These are phyloP conservation scores for Ochropleura plecta DNA, from an alignment of 2,888 invertebrate genomes.

Conservation along the genomic window DNA sequence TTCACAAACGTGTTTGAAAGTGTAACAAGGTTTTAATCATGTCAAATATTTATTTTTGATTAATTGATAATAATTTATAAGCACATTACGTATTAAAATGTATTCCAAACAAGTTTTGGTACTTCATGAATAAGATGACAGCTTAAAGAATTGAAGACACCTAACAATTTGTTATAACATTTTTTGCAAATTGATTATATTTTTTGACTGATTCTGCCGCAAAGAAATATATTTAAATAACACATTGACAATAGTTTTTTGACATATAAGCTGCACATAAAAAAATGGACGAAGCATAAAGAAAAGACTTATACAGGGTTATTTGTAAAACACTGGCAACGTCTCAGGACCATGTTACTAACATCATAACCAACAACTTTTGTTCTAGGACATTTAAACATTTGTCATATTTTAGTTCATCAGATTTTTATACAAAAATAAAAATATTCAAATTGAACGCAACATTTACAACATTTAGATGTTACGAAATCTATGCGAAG, in stretches of 20 bases:
- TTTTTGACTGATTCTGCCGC: background rate
- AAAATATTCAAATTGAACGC: no score
- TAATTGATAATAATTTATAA: slow-evolving; percentile 16
- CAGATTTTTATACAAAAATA: no score
- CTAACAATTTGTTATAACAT: background rate
- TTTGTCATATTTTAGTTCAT: no score
- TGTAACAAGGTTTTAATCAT: slow-evolving; percentile 25
- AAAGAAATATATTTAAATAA: background rate
- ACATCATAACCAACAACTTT: no score
- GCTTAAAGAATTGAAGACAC: background rate
- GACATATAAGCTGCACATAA: no score
- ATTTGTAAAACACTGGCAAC: no score
- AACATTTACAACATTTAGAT: no score
- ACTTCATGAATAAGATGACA: background rate
- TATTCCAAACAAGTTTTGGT: background rate
- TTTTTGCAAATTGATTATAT: background rate
- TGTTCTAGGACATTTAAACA: no score
- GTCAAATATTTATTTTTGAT: slow-evolving; percentile 6
- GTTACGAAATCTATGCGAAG: no score
- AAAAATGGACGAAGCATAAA: background rate
- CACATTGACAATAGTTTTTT: background rate
- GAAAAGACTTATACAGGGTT: background rate
- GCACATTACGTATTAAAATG: background rate
- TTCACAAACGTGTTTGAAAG: slow-evolving; percentile 30
- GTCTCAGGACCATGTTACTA: no score